Percentiles rank a stretch among this genome's conserved stretches.
Evolutionary conservation across 2,797 vertebrate genomes (phyloP).

Genomic region (Intellagama lesueurii): DNA sequence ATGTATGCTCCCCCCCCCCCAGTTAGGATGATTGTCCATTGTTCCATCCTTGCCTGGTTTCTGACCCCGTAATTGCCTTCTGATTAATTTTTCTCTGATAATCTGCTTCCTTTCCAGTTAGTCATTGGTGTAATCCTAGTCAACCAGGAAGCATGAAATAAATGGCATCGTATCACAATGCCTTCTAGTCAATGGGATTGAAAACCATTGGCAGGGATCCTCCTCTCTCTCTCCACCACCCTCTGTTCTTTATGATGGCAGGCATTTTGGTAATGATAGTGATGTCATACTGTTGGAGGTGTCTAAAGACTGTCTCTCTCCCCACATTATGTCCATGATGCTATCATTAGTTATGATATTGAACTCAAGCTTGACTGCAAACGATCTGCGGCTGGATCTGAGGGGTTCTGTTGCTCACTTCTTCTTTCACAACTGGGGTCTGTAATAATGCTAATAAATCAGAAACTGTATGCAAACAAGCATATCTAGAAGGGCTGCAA

Average conservation of each 20-base stretch:
- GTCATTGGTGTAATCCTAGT: no score
- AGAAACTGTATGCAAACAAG: neutral
- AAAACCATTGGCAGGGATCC: neutral
- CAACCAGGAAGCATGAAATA: no score
- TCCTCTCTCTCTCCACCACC: neutral
- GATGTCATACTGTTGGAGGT: neutral
- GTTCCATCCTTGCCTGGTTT: no score
- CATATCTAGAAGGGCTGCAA: neutral
- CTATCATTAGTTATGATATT: neutral
- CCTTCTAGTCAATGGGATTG: no score
- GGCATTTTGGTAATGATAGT: neutral
- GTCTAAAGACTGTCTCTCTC: neutral
- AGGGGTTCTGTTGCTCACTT: accelerated
- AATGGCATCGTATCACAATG: no score
- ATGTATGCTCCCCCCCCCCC: no score
- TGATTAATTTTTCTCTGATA: no score
- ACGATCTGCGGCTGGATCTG: neutral
- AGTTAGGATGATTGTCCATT: no score
- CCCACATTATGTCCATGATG: neutral
- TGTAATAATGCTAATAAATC: neutral
- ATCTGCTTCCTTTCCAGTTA: no score
- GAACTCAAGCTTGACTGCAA: neutral
- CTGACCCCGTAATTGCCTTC: no score
- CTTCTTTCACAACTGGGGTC: neutral
- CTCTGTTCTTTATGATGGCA: neutral